Evolutionary conservation across 2,113 vertebrate genomes (phyloP).

Genomic region (Lota lota): DNA sequence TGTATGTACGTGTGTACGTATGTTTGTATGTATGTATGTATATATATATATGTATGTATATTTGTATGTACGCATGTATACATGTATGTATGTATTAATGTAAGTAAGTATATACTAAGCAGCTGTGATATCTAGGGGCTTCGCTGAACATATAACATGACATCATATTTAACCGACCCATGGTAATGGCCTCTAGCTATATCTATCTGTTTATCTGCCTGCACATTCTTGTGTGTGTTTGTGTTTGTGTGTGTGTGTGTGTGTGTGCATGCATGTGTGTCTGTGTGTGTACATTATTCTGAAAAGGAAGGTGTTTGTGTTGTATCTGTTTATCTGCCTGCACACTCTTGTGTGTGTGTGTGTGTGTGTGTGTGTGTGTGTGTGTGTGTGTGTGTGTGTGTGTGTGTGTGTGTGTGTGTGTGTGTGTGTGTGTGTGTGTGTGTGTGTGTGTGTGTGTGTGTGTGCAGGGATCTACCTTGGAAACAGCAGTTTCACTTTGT

Average conservation of each 20-base stretch:
- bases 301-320: neutral
- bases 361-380: neutral
- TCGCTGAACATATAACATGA: neutral
- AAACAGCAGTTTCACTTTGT: too few species aligned
- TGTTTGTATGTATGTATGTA: neutral
- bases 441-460: too few species aligned
- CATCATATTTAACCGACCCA: neutral
- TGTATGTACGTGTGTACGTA: slow-evolving; percentile 12
- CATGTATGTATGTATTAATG: slow-evolving; percentile 3
- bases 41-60: neutral
- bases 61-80: neutral
- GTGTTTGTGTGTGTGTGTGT: slow-evolving; percentile 25
- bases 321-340: too few species aligned
- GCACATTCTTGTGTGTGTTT: slow-evolving; percentile 8
- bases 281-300: neutral
- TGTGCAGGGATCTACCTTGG: too few species aligned
- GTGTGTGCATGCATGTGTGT: neutral
- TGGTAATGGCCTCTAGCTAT: neutral
- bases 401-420: slow-evolving; percentile 9
- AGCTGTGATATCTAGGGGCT: neutral
- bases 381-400: slow-evolving; percentile 19
- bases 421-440: too few species aligned
- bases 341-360: too few species aligned
- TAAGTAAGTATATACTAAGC: too few species aligned
- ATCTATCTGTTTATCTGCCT: slow-evolving; percentile 4